Evolutionary conservation across 1,140 invertebrate genomes (phyloP).

Genomic region (Myzus persicae): DNA sequence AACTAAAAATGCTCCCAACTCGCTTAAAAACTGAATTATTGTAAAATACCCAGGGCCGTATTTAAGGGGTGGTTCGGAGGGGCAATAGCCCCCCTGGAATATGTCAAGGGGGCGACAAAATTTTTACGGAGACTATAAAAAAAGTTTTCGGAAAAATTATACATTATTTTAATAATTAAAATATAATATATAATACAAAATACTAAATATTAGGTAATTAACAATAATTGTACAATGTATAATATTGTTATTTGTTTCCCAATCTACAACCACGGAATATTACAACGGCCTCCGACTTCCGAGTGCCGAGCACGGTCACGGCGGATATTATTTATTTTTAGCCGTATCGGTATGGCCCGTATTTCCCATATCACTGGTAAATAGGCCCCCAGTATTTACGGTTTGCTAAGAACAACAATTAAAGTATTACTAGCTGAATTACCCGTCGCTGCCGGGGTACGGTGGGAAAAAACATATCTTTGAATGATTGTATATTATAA

Average conservation of each 20-base stretch:
- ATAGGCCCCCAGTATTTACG: background rate
- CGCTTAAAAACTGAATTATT: too few species aligned
- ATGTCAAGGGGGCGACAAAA: too few species aligned
- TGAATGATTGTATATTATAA: too few species aligned
- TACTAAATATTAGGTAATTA: background rate
- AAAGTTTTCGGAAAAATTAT: constrained; percentile 41
- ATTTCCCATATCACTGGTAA: background rate
- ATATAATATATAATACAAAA: background rate
- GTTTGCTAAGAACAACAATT: background rate
- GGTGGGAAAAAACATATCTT: too few species aligned
- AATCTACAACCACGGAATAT: background rate
- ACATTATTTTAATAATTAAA: background rate
- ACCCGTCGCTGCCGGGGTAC: too few species aligned
- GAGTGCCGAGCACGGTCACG: background rate
- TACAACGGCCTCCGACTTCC: background rate
- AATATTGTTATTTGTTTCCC: background rate
- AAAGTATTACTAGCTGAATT: too few species aligned
- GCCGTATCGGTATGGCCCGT: constrained; percentile 4
- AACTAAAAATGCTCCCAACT: too few species aligned
- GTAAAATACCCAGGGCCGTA: too few species aligned
- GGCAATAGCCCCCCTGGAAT: too few species aligned
- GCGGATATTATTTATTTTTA: constrained; percentile 20
- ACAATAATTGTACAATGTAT: background rate
- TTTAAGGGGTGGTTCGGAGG: too few species aligned
- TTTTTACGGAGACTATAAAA: background rate